Evolutionary conservation across 2,113 vertebrate species (phyloP).

Genomic region (Xiphophorus hellerii): DNA sequence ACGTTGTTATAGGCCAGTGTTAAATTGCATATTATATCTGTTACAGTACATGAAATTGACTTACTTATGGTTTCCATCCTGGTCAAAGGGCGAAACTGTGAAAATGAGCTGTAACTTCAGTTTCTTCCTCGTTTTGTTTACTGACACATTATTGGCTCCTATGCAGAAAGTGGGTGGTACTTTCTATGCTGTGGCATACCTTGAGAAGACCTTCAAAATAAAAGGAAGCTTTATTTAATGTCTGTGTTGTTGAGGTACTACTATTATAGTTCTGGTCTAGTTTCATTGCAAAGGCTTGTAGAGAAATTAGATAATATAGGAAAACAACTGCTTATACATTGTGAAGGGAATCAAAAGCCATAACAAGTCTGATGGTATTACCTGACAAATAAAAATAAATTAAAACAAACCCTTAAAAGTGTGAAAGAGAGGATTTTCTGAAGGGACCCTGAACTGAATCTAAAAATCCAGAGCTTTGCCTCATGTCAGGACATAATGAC

Average conservation of each 20-base stretch:
- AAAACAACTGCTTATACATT: too few species aligned
- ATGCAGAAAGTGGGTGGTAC: slow-evolving; percentile 11
- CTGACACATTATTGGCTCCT: slow-evolving; percentile 32
- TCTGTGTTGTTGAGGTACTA: neutral
- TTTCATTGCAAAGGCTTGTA: too few species aligned
- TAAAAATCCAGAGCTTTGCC: neutral
- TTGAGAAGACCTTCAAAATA: slow-evolving; percentile 54
- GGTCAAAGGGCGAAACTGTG: neutral
- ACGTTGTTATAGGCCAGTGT: neutral
- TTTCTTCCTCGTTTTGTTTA: neutral
- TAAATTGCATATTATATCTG: neutral
- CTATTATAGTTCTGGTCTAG: neutral
- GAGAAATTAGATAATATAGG: neutral
- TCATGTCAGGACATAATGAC: too few species aligned
- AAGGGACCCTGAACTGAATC: too few species aligned
- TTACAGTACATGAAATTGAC: neutral
- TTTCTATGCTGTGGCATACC: neutral
- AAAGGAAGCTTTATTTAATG: slow-evolving; percentile 8
- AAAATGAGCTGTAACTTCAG: neutral
- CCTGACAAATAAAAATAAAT: too few species aligned
- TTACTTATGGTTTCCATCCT: slow-evolving; percentile 62
- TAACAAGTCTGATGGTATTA: too few species aligned
- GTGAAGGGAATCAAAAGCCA: too few species aligned
- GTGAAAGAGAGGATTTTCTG: too few species aligned
- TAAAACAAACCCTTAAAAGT: too few species aligned